Percentiles rank a stretch among this genome's conserved stretches.
Conservation (phyloP, 2,113 vertebrate genomes). For the Gasterosteus nipponicus region DNA sequence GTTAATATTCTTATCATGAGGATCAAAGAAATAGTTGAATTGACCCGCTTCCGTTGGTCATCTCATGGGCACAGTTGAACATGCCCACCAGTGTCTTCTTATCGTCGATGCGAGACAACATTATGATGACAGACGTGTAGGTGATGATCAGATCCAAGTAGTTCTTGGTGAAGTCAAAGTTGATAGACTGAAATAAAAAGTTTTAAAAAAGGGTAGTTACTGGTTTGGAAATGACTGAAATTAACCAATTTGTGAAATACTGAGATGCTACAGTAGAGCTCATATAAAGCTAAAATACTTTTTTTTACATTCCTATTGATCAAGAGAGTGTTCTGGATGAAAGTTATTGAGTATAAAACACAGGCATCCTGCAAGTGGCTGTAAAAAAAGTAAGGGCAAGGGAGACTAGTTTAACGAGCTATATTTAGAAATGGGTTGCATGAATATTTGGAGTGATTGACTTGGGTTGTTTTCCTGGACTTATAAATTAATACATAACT, state of each 20-base stretch:
- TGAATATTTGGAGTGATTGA: neutral
- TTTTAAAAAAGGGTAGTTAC: neutral
- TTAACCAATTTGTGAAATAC: neutral
- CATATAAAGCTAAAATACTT: neutral
- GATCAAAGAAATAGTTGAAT: neutral
- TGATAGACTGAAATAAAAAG: constrained; percentile 80
- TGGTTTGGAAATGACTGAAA: neutral
- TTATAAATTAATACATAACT: neutral
- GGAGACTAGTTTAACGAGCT: neutral
- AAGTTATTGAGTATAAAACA: neutral
- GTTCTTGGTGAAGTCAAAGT: constrained; percentile 91
- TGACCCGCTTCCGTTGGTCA: constrained; percentile 87
- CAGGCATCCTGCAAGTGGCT: neutral
- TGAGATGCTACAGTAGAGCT: neutral
- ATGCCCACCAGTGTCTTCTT: constrained; percentile 88
- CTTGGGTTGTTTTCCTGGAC: neutral
- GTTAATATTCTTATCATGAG: constrained; percentile 14
- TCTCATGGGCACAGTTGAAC: constrained; percentile 92
- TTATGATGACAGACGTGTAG: constrained; percentile 89
- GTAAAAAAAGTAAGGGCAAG: neutral
- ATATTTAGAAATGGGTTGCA: neutral
- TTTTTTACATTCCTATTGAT: neutral
- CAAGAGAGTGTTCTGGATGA: neutral
- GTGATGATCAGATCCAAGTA: constrained; percentile 94
- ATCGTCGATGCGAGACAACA: constrained; percentile 91